A percentile compares a stretch with the other conserved stretches of the same genome.
These are phyloP conservation scores for Cotesia typhae DNA, from an alignment of 1,140 invertebrate species.

Conservation along the genomic window DNA sequence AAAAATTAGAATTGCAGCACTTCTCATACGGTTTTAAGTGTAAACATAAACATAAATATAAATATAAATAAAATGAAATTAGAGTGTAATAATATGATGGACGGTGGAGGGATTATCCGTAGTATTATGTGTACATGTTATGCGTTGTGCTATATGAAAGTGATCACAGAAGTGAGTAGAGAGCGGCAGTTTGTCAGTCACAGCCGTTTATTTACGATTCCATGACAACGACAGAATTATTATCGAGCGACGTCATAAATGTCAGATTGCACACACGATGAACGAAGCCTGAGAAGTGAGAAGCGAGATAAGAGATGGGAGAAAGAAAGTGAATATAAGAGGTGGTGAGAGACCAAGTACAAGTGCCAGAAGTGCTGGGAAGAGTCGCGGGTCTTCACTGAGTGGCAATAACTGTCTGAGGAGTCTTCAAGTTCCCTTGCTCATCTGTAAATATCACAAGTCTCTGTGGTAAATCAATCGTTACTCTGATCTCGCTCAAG, in stretches of 20 bases:
- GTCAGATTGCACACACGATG: conserved; percentile 41
- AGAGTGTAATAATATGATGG: no score
- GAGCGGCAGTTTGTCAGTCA: conserved; percentile 49
- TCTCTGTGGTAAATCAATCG: conserved; percentile 58
- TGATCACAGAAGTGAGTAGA: background rate
- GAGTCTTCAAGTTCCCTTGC: conserved; percentile 41
- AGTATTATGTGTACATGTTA: no score
- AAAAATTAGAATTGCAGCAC: no score
- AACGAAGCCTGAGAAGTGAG: conserved; percentile 32
- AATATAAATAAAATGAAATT: no score
- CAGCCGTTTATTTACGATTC: conserved; percentile 52
- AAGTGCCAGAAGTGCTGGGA: conserved; percentile 24
- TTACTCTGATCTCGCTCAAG: conserved; percentile 41
- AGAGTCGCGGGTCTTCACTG: conserved; percentile 11
- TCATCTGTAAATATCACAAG: conserved; percentile 58
- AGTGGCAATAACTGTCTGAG: conserved; percentile 42
- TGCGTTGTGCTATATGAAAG: no score
- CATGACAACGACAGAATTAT: conserved; percentile 60
- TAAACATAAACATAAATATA: no score
- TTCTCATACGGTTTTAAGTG: no score
- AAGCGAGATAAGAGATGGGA: conserved; percentile 8
- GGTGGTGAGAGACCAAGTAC: conserved; percentile 7
- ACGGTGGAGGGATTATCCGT: no score
- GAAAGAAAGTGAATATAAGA: conserved; percentile 18
- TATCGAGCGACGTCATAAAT: conserved; percentile 58